These are phyloP conservation scores for Micromussa lordhowensis DNA, from an alignment of 92 coral and sea anemone genomes.

Conservation along the genomic window DNA sequence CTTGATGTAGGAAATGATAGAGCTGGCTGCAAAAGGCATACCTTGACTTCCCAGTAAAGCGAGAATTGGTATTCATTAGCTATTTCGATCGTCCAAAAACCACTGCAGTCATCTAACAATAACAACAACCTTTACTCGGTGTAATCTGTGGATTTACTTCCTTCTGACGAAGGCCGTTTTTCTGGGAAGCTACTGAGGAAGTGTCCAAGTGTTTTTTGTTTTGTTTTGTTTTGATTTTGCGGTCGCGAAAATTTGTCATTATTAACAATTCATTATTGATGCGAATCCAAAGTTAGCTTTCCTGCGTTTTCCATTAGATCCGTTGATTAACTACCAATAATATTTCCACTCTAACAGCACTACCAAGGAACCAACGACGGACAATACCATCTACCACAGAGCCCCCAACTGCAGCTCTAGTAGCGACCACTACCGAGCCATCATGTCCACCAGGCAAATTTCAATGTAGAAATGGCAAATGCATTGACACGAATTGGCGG, in stretches of 20 bases:
- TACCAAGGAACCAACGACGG: neutral
- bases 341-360: neutral
- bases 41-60: neutral
- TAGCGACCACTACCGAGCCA: constrained; percentile 47
- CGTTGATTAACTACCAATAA: neutral
- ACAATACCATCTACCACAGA: neutral
- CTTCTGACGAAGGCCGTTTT: too few relatives aligned
- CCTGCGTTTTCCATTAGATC: neutral
- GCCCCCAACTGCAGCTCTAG: constrained; percentile 27
- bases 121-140: too few relatives aligned
- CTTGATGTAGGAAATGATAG: neutral
- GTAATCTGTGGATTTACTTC: too few relatives aligned
- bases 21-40: neutral
- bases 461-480: constrained; percentile 76
- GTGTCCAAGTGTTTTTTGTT: neutral
- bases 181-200: too few relatives aligned
- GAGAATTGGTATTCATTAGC: neutral
- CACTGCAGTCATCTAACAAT: too few relatives aligned
- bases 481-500: constrained; percentile 60
- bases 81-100: too few relatives aligned
- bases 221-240: neutral
- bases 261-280: too few relatives aligned
- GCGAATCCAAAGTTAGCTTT: neutral
- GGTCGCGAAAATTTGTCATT: too few relatives aligned
- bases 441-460: constrained; percentile 48